phyloP scores from a whole-genome alignment of 2,888 invertebrate genomes.

The Andrena fulva region DNA sequence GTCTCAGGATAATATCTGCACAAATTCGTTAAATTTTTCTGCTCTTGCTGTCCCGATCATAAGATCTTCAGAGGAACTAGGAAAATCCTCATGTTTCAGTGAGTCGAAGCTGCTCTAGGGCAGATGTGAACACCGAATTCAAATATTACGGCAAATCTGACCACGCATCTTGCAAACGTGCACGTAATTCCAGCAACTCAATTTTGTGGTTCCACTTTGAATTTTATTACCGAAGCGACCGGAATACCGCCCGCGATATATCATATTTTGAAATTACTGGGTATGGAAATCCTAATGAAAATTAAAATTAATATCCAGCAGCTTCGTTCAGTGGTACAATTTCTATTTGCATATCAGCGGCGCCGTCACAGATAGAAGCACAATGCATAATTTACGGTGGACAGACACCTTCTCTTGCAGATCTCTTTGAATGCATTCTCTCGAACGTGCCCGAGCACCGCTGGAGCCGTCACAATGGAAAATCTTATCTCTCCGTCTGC shows the following conservation, averaged over 20 bases:
- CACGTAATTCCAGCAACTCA: neutral
- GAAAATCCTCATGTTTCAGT: constrained; percentile 1
- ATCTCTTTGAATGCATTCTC: neutral
- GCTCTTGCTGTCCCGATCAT: constrained; percentile 7
- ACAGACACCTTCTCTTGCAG: neutral
- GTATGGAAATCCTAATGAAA: neutral
- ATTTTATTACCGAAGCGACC: neutral
- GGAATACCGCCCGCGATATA: neutral
- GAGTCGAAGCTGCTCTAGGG: neutral
- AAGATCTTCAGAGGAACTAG: constrained; percentile 16
- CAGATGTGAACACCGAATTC: constrained; percentile 19
- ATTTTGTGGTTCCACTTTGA: neutral
- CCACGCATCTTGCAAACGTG: neutral
- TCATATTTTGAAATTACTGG: neutral
- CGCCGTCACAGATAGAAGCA: constrained; percentile 11
- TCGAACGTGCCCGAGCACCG: neutral
- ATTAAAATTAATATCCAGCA: neutral
- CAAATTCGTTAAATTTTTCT: neutral
- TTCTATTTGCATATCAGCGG: neutral
- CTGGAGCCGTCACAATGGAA: no score
- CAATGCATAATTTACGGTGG: constrained; percentile 24
- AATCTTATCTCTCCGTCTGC: neutral
- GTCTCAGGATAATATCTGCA: neutral
- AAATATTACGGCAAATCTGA: constrained; percentile 26
- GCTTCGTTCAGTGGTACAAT: neutral